Percentiles rank a stretch among this genome's conserved stretches.
Conservation (phyloP, 2,888 invertebrate genomes). For the Atethmia centrago region DNA sequence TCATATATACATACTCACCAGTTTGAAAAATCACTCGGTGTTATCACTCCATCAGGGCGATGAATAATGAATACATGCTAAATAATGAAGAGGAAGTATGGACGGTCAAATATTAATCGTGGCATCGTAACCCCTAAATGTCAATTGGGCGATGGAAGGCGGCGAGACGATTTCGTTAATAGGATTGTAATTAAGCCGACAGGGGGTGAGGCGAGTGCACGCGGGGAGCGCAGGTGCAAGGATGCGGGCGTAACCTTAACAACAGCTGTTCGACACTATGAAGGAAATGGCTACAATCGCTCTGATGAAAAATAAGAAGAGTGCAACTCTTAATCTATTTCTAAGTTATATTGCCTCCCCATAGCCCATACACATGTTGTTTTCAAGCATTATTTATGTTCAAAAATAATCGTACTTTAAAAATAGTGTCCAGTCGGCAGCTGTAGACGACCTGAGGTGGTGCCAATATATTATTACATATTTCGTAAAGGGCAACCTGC, state of each 20-base stretch:
- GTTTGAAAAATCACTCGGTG: slow-evolving; percentile 67
- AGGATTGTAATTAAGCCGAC: slow-evolving; percentile 84
- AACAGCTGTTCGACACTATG: slow-evolving; percentile 85
- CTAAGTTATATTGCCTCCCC: slow-evolving; percentile 73
- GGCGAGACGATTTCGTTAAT: slow-evolving; percentile 82
- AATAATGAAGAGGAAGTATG: slow-evolving; percentile 70
- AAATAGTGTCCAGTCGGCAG: slow-evolving; percentile 73
- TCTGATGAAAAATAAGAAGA: slow-evolving; percentile 76
- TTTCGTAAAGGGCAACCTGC: slow-evolving; percentile 72
- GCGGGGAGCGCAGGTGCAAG: slow-evolving; percentile 84
- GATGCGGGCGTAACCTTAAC: slow-evolving; percentile 86
- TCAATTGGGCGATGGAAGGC: slow-evolving; percentile 75
- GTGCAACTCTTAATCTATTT: slow-evolving; percentile 79
- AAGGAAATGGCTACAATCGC: slow-evolving; percentile 81
- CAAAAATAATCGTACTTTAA: slow-evolving; percentile 64
- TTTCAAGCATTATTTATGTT: slow-evolving; percentile 64
- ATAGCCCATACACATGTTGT: slow-evolving; percentile 69
- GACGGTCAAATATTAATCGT: slow-evolving; percentile 73
- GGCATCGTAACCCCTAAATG: slow-evolving; percentile 71
- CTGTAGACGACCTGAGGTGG: slow-evolving; percentile 70
- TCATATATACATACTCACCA: slow-evolving; percentile 64
- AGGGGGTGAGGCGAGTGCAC: slow-evolving; percentile 73
- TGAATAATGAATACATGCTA: slow-evolving; percentile 71
- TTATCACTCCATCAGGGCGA: slow-evolving; percentile 68
- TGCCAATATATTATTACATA: slow-evolving; percentile 73